Evolutionary conservation across 2,888 invertebrate species (phyloP), one percentile per base, ranked within the genome.

Genomic region (Spodoptera littoralis): DNA sequence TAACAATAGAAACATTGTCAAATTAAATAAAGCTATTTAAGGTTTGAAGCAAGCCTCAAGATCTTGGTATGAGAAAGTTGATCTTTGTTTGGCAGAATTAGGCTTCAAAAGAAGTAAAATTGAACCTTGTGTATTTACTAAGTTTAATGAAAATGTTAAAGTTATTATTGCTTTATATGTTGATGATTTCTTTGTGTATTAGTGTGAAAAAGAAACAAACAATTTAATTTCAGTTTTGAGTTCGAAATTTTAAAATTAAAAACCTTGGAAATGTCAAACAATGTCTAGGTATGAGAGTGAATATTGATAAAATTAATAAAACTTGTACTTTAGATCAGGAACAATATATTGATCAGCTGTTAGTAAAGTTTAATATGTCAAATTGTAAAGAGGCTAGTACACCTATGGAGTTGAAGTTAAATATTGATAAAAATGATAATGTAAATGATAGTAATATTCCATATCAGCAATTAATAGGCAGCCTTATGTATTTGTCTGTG

Each of bases 381-480:
- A 11, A 63, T 24, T 57, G 62, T 36, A 63, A 44, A 11, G 13
- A n/a, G 11, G 13, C 9, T 5, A 27, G 42, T 45, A 63, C 63
- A 3, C 63, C 63, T 6, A 63, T 63, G 6, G 58, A 63, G 36
- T 1, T 1, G 24, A 63, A 63, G 12, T 54, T 63, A n/a, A 63
- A 54, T 30, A 4, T 63, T 2, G 44, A 48, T 2, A 49, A 54
- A 13, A 6, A 11, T 18, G 4, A 27, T 2, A 58, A 54, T 46
- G 45, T 48, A 1, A 4, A 5, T 30, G 11, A 13, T 2, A 22
- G 6, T 12, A n/a, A 47, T 3, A 12, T 22, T 3, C 49, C 49
- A 9, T 49, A 49, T 13, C 49, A n/a, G n/a, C n/a, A n/a, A n/a
- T n/a, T n/a, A n/a, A n/a, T n/a, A n/a, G n/a, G n/a, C n/a, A n/a